Evolutionary conservation across 2,113 vertebrate genomes (phyloP).

Genomic region (Circaetus cinerascens): DNA sequence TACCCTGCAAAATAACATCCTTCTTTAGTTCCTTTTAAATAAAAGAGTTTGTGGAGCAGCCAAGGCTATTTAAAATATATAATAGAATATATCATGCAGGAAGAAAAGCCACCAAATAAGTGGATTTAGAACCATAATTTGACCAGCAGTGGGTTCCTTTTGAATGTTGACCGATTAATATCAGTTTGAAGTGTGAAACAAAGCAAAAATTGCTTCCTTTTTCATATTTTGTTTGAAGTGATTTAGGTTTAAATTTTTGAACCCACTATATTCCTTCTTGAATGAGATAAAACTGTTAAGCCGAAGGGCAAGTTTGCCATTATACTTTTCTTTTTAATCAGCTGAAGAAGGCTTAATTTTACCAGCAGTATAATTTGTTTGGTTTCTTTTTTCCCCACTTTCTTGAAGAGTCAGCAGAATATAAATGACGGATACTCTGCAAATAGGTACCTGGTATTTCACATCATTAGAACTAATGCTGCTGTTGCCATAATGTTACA

Average conservation of each 20-base stretch:
- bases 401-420: background rate
- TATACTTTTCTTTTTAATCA: background rate
- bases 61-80: background rate
- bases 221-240: background rate
- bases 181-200: background rate
- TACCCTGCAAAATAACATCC: background rate
- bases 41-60: background rate
- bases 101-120: background rate
- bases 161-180: background rate
- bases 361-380: background rate
- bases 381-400: fast-evolving
- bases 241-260: background rate
- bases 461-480: background rate
- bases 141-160: background rate
- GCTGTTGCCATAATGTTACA: background rate
- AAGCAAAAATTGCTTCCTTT: background rate
- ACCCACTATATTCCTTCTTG: background rate
- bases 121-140: background rate
- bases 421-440: background rate
- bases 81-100: background rate
- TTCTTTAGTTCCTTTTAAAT: background rate
- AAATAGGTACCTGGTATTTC: background rate
- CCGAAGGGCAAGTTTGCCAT: background rate
- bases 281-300: background rate
- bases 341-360: constrained; percentile 2